Evolutionary conservation across 2,797 vertebrate species (phyloP), one percentile per base, ranked within the genome.

Genomic region (Leptoclinus maculatus): DNA sequence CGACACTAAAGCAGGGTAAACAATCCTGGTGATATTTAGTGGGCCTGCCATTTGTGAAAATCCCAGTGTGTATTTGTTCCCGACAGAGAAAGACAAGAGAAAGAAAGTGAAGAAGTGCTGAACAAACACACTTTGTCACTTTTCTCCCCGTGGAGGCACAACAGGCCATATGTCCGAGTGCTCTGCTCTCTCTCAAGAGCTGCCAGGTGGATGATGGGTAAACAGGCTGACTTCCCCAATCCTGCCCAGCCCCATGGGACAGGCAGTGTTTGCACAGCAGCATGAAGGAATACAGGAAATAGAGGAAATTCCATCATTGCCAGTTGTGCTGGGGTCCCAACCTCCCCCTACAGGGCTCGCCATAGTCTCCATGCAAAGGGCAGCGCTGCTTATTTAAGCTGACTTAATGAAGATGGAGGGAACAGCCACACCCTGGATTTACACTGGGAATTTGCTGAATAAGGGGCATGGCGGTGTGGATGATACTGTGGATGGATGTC

Each of bases 141-240:
- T 63, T 60, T 60, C 64, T 76, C 76, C 58, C 81, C 57, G 1
- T 58, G 56, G 73, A 81, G 63, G 66, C 75, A 41, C 54, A 21
- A 5, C 74, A 49, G 27, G 32, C 76, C 79, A 74, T 53, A 68
- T 86, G 79, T 87, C 76, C 5, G 38, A 70, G 62, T 29, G 83
- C 72, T 91, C 86, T 92, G 91, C 74, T 88, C 84, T 83, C 66
- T 91, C 83, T 93, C 91, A 89, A 76, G 69, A 64, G 63, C 76
- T 88, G 89, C 90, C 92, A 93, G 88, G 87, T 91, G 85, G 89
- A 84, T 94, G 83, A 93, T 91, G 78, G 90, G 87, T 94, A 94
- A 96, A 94, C 85, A 95, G 76, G 39, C 77, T 78, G 71, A 72
- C 54, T 69, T 86, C 88, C 86, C 85, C 66, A 63, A 66, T 85